Percentiles rank a stretch among this genome's conserved stretches.
phyloP scores from a whole-genome alignment of 2,797 vertebrate genomes.

The Eleutherodactylus coqui region DNA sequence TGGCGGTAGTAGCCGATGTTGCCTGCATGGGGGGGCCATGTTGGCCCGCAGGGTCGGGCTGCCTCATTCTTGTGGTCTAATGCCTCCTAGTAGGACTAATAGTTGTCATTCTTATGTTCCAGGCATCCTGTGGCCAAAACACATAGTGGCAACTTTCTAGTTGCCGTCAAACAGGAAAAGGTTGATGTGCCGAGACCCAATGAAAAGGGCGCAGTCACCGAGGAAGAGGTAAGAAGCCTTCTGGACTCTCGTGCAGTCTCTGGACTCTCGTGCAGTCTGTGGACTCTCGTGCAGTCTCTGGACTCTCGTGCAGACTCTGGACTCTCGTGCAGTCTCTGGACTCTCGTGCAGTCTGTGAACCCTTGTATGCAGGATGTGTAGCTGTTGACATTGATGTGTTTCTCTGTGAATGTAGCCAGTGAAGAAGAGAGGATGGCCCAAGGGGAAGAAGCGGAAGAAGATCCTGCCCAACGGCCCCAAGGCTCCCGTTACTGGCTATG shows the following conservation, averaged over 20 bases:
- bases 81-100: not conserved
- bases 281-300: too few relatives aligned
- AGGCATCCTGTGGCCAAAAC: slow-evolving; percentile 72
- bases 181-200: slow-evolving; percentile 75
- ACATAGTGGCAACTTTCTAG: slow-evolving; percentile 76
- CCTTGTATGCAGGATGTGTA: too few relatives aligned
- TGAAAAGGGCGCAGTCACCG: slow-evolving; percentile 72
- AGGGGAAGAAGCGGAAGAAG: slow-evolving; percentile 98
- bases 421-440: slow-evolving; percentile 97
- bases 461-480: slow-evolving; percentile 96
- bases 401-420: slow-evolving; percentile 77
- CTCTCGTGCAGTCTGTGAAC: too few relatives aligned
- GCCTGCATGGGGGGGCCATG: too few relatives aligned
- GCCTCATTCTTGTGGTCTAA: too few relatives aligned
- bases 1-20: too few relatives aligned
- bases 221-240: slow-evolving; percentile 90
- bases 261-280: too few relatives aligned
- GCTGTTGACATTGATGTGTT: not conserved
- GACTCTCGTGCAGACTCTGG: too few relatives aligned
- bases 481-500: slow-evolving; percentile 93
- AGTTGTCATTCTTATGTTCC: slow-evolving; percentile 44
- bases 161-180: slow-evolving; percentile 93
- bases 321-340: too few relatives aligned
- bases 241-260: too few relatives aligned
- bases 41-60: too few relatives aligned